Conservation (phyloP, 2,888 invertebrate genomes). For the Hyppa rectilinea region DNA sequence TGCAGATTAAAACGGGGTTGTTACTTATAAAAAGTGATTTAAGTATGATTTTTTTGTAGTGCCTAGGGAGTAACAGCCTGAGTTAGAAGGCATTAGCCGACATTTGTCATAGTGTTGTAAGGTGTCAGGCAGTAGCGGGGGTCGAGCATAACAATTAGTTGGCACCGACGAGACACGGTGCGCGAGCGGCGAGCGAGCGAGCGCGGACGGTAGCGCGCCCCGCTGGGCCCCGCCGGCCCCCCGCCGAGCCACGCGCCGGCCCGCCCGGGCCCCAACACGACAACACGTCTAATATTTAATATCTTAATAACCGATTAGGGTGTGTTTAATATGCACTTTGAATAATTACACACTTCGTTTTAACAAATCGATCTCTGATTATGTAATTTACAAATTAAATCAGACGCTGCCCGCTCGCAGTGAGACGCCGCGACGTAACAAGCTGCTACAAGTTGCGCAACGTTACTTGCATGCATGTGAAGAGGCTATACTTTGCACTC, state of each 20-base stretch:
- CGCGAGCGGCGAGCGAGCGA: conserved; percentile 56
- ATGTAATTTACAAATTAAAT: conserved; percentile 60
- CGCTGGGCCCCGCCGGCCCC: conserved; percentile 78
- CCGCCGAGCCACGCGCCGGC: conserved; percentile 80
- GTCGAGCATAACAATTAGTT: conserved; percentile 81
- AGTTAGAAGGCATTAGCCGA: conserved; percentile 44
- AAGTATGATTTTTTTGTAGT: neutral
- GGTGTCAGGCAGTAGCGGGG: conserved; percentile 71
- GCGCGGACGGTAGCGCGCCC: conserved; percentile 83
- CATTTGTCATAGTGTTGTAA: conserved; percentile 74
- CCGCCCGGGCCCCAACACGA: conserved; percentile 55
- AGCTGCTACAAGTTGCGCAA: conserved; percentile 20
- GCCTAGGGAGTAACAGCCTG: neutral
- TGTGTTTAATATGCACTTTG: conserved; percentile 81
- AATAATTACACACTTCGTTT: conserved; percentile 83
- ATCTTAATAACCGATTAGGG: conserved; percentile 89
- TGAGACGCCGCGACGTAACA: conserved; percentile 30
- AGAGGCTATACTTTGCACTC: conserved; percentile 22
- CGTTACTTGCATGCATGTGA: conserved; percentile 18
- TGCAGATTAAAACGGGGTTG: neutral
- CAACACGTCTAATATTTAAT: conserved; percentile 84
- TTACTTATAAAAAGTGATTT: neutral
- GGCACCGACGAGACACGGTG: conserved; percentile 60
- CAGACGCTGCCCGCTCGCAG: conserved; percentile 43
- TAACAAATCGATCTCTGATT: conserved; percentile 72